Base-by-base conservation (phyloP, 1,140 invertebrate genomes). In the Scaptomyza montana region DNA sequence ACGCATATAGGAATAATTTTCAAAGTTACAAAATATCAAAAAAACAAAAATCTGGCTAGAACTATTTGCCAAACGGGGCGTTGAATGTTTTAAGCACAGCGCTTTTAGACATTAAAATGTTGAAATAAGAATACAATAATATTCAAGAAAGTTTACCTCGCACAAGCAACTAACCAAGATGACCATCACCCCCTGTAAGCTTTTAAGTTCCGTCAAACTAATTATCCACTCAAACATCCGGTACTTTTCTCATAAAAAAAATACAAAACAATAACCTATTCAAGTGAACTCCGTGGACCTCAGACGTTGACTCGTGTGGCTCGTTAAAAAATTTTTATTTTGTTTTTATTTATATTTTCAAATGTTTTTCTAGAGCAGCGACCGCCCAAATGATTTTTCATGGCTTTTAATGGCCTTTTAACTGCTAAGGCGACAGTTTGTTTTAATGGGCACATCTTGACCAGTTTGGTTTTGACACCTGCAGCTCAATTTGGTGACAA, bases 381-480 rank as follows among this genome's bases (percentile, higher is more conserved):
- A 60, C 56, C 33, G 53, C 46, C 53, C 39, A 69, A 63, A 61
- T 43, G 63, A 62, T 64, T 74, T 77, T 30, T 54, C 33, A 9
- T 30, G 41, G 43, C 63, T 86, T 78, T 87, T 70, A 65, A 76
- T 87, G 82, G 54, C 28, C 49, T 30, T 89, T 87, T 78, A 87
- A 87, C 78, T 76, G 59, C 73, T 57, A 55, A 59, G 66, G 66
- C 81, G 57, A 63, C 62, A 73, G 67, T 67, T 89, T 77, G 73
- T 74, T 81, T 89, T 89, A 72, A 89, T 77, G 79, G 39, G 51
- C 49, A 46, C 53, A 71, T 65, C 78, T 82, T 77, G 79, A 81
- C 76, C 78, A 81, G 64, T 63, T 72, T 55, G 50, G 67, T 61
- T 36, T 36, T 84, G 81, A 75, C 73, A 64, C 68, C 55, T 72